These are phyloP conservation scores for Sebastes taczanowskii DNA, from an alignment of 2,797 vertebrate genomes.

Conservation along the genomic window DNA sequence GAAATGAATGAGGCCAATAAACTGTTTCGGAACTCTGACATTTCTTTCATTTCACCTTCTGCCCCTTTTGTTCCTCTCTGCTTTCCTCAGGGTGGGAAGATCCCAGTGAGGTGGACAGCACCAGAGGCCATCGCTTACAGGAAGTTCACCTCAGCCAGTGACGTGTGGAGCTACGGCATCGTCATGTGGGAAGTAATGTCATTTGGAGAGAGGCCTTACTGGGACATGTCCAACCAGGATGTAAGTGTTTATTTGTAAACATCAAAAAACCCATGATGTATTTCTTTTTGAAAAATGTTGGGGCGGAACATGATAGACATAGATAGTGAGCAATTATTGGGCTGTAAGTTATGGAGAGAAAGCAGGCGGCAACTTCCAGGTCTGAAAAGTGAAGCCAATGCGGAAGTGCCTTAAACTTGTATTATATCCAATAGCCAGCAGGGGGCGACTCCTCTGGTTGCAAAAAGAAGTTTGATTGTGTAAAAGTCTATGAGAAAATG, in stretches of 20 bases:
- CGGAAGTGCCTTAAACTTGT: no score
- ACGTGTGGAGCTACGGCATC: constrained; percentile 98
- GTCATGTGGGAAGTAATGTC: constrained; percentile 99
- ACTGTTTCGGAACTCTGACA: neutral
- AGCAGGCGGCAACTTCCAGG: accelerated
- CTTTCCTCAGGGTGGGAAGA: constrained; percentile 92
- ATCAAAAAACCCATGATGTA: neutral
- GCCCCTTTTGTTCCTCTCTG: neutral
- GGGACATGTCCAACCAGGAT: constrained; percentile 99
- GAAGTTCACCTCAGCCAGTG: constrained; percentile 98
- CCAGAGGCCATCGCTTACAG: constrained; percentile 98
- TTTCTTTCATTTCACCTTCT: neutral
- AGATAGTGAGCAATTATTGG: neutral
- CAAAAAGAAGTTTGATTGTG: no score
- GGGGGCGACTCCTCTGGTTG: no score
- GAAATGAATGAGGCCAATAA: neutral
- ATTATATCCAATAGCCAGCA: no score
- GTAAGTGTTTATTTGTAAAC: constrained; percentile 78
- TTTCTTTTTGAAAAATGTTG: neutral
- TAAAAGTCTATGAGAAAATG: no score
- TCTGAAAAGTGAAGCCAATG: no score
- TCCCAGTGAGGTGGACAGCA: constrained; percentile 97
- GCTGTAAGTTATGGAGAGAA: neutral
- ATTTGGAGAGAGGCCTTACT: constrained; percentile 96
- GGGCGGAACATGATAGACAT: neutral